These are phyloP conservation scores for Oryctolagus cuniculus DNA, from an alignment of 2,113 vertebrate species.

Conservation along the genomic window mOryCun1.1 NC_091447.1:66798001-66798500, in stretches of 20 bases:
- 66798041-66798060: too few species aligned
- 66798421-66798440: not conserved
- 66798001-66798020: too few species aligned
- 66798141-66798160: not conserved
- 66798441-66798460: not conserved
- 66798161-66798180: not conserved
- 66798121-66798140: not conserved
- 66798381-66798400: slow-evolving; percentile 40
- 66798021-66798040: too few species aligned
- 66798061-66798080: too few species aligned
- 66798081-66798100: not conserved
- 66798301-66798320: too few species aligned
- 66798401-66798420: not conserved
- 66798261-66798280: too few species aligned
- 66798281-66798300: not conserved
- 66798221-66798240: not conserved
- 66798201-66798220: not conserved
- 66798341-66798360: not conserved
- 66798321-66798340: too few species aligned
- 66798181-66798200: not conserved
- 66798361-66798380: not conserved
- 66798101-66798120: not conserved
- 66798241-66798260: not conserved
- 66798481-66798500: not conserved
- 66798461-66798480: not conserved